phyloP scores from a whole-genome alignment of 2,113 vertebrate genomes.

The Pelecanus crispus region DNA sequence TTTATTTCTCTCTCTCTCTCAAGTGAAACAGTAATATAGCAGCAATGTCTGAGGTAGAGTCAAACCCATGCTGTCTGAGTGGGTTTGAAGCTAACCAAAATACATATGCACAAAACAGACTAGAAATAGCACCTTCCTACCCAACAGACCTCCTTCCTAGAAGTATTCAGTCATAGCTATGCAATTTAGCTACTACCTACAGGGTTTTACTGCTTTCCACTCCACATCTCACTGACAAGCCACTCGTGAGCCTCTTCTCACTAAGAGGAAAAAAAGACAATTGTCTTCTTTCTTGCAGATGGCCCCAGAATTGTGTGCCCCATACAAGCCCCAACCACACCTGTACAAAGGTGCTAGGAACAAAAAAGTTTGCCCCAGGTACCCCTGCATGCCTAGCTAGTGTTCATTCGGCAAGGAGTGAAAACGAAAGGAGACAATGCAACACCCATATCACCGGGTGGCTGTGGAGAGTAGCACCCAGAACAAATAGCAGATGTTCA shows the following conservation, averaged over 20 bases:
- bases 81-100: background rate
- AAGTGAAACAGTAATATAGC: background rate
- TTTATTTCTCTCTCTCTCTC: background rate
- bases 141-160: background rate
- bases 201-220: background rate
- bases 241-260: background rate
- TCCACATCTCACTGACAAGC: background rate
- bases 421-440: background rate
- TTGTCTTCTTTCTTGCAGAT: background rate
- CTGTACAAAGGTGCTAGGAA: background rate
- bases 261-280: background rate
- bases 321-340: background rate
- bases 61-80: background rate
- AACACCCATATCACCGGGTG: too few relatives aligned
- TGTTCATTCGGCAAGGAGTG: background rate
- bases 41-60: background rate
- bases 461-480: background rate
- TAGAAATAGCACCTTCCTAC: background rate
- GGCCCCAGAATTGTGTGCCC: background rate
- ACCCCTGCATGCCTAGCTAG: accelerated
- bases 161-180: background rate
- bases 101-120: background rate
- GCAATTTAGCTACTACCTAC: background rate
- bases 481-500: accelerated
- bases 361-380: background rate